Percentiles rank a stretch among this genome's conserved stretches.
Evolutionary conservation across 2,888 invertebrate genomes (phyloP).

Genomic region (Schizaphis graminum): DNA sequence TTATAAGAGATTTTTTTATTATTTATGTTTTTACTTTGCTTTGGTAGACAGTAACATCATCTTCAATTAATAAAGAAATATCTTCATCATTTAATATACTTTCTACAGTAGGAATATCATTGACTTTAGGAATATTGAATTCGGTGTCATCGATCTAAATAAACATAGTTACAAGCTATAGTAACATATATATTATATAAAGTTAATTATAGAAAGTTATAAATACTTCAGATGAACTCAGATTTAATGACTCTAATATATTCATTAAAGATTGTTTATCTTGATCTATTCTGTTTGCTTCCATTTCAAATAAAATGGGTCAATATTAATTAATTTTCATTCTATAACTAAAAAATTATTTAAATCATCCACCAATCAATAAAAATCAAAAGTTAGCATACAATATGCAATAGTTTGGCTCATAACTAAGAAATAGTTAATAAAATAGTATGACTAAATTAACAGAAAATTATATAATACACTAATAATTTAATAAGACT

Average conservation of each 20-base stretch:
- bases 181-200: background rate
- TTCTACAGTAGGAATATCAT: constrained; percentile 82
- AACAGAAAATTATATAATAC: background rate
- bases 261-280: constrained; percentile 43
- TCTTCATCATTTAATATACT: constrained; percentile 82
- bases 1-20: background rate
- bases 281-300: constrained; percentile 15
- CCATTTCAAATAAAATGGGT: constrained; percentile 7
- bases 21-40: constrained; percentile 48
- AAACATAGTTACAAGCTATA: constrained; percentile 67
- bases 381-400: background rate
- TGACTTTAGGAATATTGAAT: constrained; percentile 84
- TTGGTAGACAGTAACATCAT: constrained; percentile 67
- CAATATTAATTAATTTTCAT: constrained; percentile 8
- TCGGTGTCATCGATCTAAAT: constrained; percentile 83
- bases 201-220: background rate
- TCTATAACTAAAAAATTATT: constrained; percentile 7
- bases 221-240: constrained; percentile 58
- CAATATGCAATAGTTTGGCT: background rate
- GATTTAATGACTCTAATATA: constrained; percentile 49
- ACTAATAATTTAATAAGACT: background rate
- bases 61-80: constrained; percentile 69
- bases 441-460: background rate
- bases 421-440: background rate
- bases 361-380: background rate